Conservation (phyloP, 2,888 invertebrate species). For the Gortyna flavago region DNA sequence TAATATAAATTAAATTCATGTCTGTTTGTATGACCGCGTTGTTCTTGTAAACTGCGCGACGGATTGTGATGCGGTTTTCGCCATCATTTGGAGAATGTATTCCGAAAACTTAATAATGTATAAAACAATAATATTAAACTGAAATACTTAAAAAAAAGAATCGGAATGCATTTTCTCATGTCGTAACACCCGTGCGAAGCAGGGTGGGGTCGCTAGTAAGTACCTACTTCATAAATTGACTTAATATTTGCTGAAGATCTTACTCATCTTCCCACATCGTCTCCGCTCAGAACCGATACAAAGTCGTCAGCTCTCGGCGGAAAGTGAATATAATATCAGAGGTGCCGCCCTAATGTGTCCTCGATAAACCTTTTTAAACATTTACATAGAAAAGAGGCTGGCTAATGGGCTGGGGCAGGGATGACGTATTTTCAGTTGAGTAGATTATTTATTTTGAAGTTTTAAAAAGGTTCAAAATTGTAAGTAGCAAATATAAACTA, state of each 20-base stretch:
- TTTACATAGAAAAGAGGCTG: constrained; percentile 58
- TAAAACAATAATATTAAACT: background rate
- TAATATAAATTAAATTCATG: background rate
- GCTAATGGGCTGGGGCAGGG: constrained; percentile 39
- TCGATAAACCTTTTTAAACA: constrained; percentile 57
- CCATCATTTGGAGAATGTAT: background rate
- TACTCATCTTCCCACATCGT: no score
- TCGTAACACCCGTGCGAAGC: no score
- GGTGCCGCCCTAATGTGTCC: constrained; percentile 45
- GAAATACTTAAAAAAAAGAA: background rate
- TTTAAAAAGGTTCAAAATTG: constrained; percentile 9
- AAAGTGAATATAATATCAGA: constrained; percentile 53
- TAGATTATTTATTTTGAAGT: constrained; percentile 14
- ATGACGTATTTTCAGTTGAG: constrained; percentile 20
- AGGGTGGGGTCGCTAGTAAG: no score
- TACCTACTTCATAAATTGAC: background rate
- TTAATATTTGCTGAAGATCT: background rate
- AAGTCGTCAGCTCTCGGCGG: constrained; percentile 1
- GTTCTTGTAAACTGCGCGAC: background rate
- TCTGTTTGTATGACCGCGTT: background rate
- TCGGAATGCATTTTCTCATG: background rate
- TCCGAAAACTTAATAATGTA: no score
- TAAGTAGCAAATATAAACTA: constrained; percentile 5
- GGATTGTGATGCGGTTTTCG: no score
- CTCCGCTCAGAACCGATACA: background rate